phyloP scores from a whole-genome alignment of 2,113 vertebrate species.

The Leptobrachium leishanense region DNA sequence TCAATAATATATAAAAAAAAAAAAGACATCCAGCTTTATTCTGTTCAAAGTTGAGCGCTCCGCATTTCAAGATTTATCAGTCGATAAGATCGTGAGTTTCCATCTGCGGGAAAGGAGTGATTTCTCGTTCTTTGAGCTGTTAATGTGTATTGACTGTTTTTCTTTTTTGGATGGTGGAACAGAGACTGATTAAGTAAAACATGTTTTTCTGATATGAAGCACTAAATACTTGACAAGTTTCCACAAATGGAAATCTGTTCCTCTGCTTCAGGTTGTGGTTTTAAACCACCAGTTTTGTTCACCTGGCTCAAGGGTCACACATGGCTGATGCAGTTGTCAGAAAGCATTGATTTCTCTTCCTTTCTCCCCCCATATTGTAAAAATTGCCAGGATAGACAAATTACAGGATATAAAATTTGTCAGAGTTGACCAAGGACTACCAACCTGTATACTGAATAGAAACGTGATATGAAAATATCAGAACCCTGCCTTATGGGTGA shows the following conservation, averaged over 20 bases:
- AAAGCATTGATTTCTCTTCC: background rate
- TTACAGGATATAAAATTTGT: background rate
- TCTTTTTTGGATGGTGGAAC: slow-evolving; percentile 62
- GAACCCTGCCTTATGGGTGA: no score
- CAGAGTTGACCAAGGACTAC: no score
- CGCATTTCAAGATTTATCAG: slow-evolving; percentile 64
- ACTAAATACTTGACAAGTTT: slow-evolving; percentile 48
- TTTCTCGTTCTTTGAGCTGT: slow-evolving; percentile 67
- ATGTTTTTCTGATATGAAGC: slow-evolving; percentile 58
- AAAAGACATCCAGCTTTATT: slow-evolving; percentile 46
- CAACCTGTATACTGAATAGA: no score
- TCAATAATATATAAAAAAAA: slow-evolving; percentile 58
- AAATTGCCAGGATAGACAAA: background rate
- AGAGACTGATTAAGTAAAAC: slow-evolving; percentile 60
- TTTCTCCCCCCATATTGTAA: background rate
- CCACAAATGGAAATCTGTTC: background rate
- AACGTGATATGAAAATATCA: no score
- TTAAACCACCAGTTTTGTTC: background rate
- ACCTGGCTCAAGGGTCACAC: background rate
- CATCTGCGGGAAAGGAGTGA: slow-evolving; percentile 64
- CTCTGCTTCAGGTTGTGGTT: background rate
- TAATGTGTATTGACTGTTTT: slow-evolving; percentile 85
- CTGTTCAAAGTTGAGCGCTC: slow-evolving; percentile 64
- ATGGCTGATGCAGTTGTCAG: background rate
- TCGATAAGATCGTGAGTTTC: slow-evolving; percentile 70